phyloP scores from a whole-genome alignment of 2,113 vertebrate genomes.

The Ursus arctos region DNA sequence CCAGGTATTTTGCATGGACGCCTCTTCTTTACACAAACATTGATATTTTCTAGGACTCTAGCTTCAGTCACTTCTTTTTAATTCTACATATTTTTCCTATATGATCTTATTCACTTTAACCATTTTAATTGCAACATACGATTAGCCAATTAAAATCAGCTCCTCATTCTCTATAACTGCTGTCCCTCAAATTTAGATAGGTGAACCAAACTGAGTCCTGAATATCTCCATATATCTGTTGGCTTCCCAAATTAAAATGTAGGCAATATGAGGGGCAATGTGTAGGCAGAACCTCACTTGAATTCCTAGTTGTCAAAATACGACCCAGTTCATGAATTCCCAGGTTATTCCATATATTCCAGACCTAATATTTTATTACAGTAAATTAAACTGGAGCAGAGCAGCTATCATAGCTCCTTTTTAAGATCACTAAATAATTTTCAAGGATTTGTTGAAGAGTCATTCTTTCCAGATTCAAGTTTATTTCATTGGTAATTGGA shows the following conservation, averaged over 20 bases:
- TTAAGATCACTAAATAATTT: background rate
- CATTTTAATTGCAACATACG: background rate
- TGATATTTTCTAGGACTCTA: background rate
- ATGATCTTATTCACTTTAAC: background rate
- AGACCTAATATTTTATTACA: background rate
- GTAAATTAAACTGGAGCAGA: background rate
- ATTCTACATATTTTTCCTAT: background rate
- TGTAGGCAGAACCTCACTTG: background rate
- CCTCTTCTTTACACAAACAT: background rate
- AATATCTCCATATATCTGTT: background rate
- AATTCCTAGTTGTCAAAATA: background rate
- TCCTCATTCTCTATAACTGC: background rate
- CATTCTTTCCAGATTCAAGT: background rate
- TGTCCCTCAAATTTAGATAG: background rate
- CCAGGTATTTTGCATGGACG: background rate
- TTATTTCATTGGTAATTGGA: background rate
- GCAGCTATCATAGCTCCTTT: background rate
- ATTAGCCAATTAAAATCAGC: background rate
- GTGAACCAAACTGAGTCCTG: background rate
- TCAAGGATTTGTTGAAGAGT: background rate
- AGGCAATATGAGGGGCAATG: background rate
- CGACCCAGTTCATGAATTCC: background rate
- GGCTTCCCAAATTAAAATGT: background rate
- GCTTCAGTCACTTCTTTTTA: background rate
- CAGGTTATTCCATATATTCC: background rate